phyloP scores from a whole-genome alignment of 2,888 invertebrate genomes.

The Drosophila prolongata region DNA sequence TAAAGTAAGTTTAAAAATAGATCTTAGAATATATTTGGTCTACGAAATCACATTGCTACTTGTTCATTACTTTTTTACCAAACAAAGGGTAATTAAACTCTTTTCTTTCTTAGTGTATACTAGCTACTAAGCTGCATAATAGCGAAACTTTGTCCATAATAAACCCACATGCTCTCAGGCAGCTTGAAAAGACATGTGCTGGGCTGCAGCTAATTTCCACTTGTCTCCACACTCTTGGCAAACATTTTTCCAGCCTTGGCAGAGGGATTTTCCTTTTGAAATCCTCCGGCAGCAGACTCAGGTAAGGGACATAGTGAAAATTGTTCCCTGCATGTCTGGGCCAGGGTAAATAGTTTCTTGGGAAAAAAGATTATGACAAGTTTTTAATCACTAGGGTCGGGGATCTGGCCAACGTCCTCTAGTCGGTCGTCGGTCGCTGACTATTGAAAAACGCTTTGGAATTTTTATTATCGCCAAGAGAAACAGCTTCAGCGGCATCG shows the following conservation, averaged over 20 bases:
- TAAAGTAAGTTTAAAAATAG: too few relatives aligned
- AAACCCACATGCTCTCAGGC: constrained; percentile 18
- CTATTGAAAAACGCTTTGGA: constrained; percentile 76
- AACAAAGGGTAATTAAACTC: neutral
- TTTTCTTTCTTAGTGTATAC: neutral
- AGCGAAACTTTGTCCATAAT: constrained; percentile 58
- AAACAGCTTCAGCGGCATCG: constrained; percentile 12
- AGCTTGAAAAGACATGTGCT: constrained; percentile 28
- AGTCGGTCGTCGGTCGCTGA: neutral
- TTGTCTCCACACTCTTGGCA: constrained; percentile 49
- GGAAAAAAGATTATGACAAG: constrained; percentile 76
- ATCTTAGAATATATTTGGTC: too few relatives aligned
- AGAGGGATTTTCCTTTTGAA: constrained; percentile 57
- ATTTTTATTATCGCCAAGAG: constrained; percentile 68
- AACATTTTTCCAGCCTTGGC: constrained; percentile 49
- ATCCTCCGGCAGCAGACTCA: constrained; percentile 41
- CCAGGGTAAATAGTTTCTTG: constrained; percentile 71
- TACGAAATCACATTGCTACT: too few relatives aligned
- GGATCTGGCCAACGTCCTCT: constrained; percentile 36
- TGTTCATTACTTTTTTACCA: too few relatives aligned
- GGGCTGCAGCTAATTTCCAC: constrained; percentile 66
- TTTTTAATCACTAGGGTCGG: constrained; percentile 66
- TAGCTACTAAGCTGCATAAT: constrained; percentile 35
- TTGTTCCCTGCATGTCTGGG: constrained; percentile 32
- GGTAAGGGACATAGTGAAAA: constrained; percentile 48